These are phyloP conservation scores for Malthinus flaveolus DNA, from an alignment of 2,888 invertebrate genomes.

Conservation along the genomic window DNA sequence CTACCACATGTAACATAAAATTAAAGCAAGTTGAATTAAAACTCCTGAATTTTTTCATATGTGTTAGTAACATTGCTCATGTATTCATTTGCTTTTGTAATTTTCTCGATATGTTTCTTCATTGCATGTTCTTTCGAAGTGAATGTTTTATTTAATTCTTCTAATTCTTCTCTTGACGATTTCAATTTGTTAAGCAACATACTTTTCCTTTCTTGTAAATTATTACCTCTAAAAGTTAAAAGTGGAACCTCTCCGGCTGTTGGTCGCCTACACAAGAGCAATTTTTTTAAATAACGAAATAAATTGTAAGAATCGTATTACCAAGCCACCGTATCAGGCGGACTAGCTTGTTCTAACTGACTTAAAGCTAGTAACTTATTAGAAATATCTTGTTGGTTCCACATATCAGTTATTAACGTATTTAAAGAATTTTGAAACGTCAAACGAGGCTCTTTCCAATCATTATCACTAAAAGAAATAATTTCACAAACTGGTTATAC, in stretches of 20 bases:
- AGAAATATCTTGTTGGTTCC: conserved; percentile 16
- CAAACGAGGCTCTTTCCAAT: not conserved
- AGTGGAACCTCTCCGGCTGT: conserved; percentile 24
- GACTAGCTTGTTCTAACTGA: conserved; percentile 16
- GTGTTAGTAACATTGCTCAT: not conserved
- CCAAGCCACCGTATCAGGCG: conserved; percentile 23
- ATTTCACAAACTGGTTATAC: not conserved
- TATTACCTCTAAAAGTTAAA: conserved; percentile 14
- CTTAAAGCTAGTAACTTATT: conserved; percentile 17
- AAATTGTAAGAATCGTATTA: conserved; percentile 6
- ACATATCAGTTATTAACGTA: conserved; percentile 7
- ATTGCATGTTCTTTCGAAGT: not conserved
- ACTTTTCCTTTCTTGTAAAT: conserved; percentile 20
- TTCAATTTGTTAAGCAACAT: conserved; percentile 21
- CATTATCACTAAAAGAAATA: not conserved
- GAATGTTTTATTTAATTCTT: conserved; percentile 12
- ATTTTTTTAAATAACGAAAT: not conserved
- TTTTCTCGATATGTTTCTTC: not conserved
- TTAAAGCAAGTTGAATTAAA: no score
- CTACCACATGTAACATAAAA: no score
- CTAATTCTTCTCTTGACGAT: conserved; percentile 11
- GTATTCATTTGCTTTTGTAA: not conserved
- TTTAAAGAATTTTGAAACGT: not conserved
- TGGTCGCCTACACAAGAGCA: conserved; percentile 30
- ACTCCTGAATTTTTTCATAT: not conserved